Conservation (phyloP, 2,797 vertebrate genomes). For the Gallinago solitaria region DNA sequence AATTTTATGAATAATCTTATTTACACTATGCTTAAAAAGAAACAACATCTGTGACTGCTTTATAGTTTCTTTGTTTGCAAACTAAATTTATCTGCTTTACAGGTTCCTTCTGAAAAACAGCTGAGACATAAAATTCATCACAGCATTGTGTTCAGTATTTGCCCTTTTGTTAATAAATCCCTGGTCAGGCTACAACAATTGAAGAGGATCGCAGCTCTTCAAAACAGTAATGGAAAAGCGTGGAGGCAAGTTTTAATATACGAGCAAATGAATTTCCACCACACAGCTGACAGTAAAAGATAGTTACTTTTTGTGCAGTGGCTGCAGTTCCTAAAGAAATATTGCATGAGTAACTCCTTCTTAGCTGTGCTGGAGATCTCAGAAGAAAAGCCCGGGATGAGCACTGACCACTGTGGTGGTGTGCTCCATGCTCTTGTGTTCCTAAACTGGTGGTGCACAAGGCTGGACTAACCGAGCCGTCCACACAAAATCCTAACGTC, state of each 20-base stretch:
- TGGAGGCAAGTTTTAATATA: neutral
- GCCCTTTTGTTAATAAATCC: neutral
- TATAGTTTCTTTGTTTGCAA: slow-evolving; percentile 43
- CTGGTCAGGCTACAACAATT: neutral
- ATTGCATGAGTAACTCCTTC: neutral
- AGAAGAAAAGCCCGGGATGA: neutral
- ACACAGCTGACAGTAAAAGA: neutral
- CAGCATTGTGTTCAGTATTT: neutral
- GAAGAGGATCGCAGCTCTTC: neutral
- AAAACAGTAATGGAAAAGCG: neutral
- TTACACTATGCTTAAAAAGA: slow-evolving; percentile 42
- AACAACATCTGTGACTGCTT: slow-evolving; percentile 37
- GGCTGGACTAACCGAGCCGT: neutral
- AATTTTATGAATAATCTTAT: slow-evolving; percentile 53
- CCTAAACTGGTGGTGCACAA: neutral
- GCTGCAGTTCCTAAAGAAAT: neutral
- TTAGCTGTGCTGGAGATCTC: neutral
- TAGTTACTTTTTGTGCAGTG: neutral
- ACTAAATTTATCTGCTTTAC: slow-evolving; percentile 41
- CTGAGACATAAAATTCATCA: slow-evolving; percentile 22
- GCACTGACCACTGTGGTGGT: neutral
- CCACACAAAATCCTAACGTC: neutral
- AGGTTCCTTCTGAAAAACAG: neutral
- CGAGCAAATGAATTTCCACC: neutral
- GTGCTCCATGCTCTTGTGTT: neutral